phyloP scores from a whole-genome alignment of 1,140 invertebrate genomes.

The Asobara japonica region DNA sequence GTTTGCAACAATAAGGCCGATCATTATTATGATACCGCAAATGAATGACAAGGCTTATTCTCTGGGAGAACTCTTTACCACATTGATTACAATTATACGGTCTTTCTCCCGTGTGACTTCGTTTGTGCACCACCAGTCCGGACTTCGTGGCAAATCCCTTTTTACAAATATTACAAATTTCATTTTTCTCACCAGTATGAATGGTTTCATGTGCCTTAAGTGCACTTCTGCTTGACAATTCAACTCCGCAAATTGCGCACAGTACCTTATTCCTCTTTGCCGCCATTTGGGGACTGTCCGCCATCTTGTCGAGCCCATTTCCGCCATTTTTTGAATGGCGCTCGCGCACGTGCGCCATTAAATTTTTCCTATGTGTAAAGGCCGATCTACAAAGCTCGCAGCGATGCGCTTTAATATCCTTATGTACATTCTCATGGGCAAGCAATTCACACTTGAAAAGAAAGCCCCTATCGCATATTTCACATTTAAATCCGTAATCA shows the following conservation, averaged over 20 bases:
- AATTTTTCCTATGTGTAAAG: constrained; percentile 39
- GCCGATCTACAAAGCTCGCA: constrained; percentile 44
- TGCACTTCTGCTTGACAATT: constrained; percentile 64
- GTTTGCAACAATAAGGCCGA: constrained; percentile 66
- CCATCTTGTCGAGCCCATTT: background rate
- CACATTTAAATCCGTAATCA: constrained; percentile 61
- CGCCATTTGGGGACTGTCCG: background rate
- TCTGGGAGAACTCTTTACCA: constrained; percentile 66
- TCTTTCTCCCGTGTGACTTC: constrained; percentile 59
- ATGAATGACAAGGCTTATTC: constrained; percentile 67
- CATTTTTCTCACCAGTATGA: constrained; percentile 78
- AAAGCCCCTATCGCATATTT: constrained; percentile 66
- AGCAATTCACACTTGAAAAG: constrained; percentile 57
- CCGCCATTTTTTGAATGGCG: too few relatives aligned
- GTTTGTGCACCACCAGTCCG: constrained; percentile 72
- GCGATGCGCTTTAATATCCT: constrained; percentile 36
- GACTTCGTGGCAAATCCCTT: constrained; percentile 78
- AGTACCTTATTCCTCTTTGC: constrained; percentile 32
- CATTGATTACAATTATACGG: constrained; percentile 62
- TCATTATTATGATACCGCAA: constrained; percentile 66
- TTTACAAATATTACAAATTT: constrained; percentile 79
- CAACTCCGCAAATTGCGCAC: constrained; percentile 47
- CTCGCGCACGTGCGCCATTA: constrained; percentile 41
- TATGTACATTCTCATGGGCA: constrained; percentile 49
- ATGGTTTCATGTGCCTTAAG: constrained; percentile 75